Percentiles rank a stretch among this genome's conserved stretches.
phyloP scores from a whole-genome alignment of 2,797 vertebrate species.

The Diplodus sargus region DNA sequence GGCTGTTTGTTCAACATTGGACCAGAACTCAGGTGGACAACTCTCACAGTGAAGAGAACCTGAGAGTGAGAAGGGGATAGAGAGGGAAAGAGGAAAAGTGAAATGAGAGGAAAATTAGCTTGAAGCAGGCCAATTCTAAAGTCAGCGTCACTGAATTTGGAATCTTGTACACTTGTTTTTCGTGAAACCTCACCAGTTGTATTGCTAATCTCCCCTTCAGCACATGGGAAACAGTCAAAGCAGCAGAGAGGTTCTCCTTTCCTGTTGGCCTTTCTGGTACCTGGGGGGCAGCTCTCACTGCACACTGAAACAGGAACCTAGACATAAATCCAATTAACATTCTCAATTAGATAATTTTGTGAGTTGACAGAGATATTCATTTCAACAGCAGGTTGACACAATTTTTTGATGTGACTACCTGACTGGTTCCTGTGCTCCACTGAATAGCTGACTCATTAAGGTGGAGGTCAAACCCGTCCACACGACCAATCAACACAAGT shows the following conservation, averaged over 20 bases:
- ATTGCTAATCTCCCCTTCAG: conserved; percentile 83
- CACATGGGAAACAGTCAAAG: conserved; percentile 84
- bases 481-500: conserved; percentile 73
- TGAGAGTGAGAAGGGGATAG: conserved; percentile 34
- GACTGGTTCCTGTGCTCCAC: conserved; percentile 77
- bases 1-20: conserved; percentile 69
- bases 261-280: conserved; percentile 74
- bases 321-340: background rate
- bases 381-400: too few species aligned
- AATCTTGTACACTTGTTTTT: background rate
- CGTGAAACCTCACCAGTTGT: conserved; percentile 69
- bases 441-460: conserved; percentile 79
- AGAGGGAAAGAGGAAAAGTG: background rate
- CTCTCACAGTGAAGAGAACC: conserved; percentile 76
- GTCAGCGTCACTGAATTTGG: background rate
- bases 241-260: conserved; percentile 83
- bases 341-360: background rate
- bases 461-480: conserved; percentile 76
- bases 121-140: background rate
- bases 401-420: conserved; percentile 44
- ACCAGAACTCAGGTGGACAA: conserved; percentile 84
- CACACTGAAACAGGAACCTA: conserved; percentile 82
- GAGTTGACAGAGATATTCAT: too few species aligned
- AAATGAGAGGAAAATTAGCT: background rate
- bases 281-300: conserved; percentile 79